Evolutionary conservation across 2,888 invertebrate species (phyloP).

Genomic region (Drosophila lutescens): DNA sequence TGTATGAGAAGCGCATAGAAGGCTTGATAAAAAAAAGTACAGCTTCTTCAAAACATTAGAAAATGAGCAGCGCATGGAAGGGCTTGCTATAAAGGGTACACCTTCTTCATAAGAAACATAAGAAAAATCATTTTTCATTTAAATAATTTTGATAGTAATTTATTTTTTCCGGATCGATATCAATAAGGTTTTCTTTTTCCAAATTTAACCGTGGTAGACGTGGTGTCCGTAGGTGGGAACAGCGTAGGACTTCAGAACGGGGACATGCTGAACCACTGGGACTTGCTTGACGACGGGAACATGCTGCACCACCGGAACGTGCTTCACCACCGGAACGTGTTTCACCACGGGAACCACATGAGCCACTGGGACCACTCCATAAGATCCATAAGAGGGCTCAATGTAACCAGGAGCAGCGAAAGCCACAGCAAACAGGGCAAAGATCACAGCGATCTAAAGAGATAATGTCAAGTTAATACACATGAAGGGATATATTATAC

Average conservation of each 20-base stretch:
- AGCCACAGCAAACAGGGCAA: constrained; percentile 38
- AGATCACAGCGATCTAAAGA: constrained; percentile 36
- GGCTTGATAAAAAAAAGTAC: not conserved
- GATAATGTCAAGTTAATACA: fast-evolving
- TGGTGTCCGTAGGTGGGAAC: constrained; percentile 33
- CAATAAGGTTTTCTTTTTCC: not conserved
- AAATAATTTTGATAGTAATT: not conserved
- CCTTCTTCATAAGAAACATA: not conserved
- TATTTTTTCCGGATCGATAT: not conserved
- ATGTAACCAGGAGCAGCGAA: constrained; percentile 51
- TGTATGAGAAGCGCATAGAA: not conserved
- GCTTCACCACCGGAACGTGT: constrained; percentile 20
- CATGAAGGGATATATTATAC: not conserved
- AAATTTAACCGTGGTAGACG: constrained; percentile 28
- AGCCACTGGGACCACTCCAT: constrained; percentile 33
- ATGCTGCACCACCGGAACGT: constrained; percentile 38
- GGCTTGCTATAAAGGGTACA: not conserved
- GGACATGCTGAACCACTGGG: constrained; percentile 40
- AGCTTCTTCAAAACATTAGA: not conserved
- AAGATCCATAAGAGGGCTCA: constrained; percentile 34
- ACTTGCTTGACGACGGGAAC: constrained; percentile 41
- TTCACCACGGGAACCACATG: constrained; percentile 22
- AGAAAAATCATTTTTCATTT: not conserved
- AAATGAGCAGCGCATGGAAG: not conserved
- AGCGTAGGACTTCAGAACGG: constrained; percentile 39